phyloP scores from a whole-genome alignment of 2,797 vertebrate species.

The Sebastes baramenuke region DNA sequence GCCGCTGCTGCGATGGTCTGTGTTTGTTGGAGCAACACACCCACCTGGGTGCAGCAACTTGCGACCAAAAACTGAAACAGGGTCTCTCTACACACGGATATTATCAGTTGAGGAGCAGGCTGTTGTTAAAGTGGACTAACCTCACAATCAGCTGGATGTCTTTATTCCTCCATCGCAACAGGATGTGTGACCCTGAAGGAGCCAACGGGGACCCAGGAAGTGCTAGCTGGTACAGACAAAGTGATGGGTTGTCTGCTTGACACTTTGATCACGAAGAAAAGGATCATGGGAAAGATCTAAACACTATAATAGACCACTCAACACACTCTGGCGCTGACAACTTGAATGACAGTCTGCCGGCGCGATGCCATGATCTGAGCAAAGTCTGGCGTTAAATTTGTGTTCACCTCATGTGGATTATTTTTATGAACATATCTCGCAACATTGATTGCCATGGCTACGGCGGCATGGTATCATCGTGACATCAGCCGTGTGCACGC shows the following conservation, averaged over 20 bases:
- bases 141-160: conserved; percentile 24
- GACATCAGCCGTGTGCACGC: conserved; percentile 90
- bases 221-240: conserved; percentile 24
- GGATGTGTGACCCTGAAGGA: conserved; percentile 63
- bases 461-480: conserved; percentile 87
- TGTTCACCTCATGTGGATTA: conserved; percentile 63
- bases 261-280: conserved; percentile 29
- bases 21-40: conserved; percentile 67
- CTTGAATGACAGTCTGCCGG: conserved; percentile 7
- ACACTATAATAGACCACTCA: conserved; percentile 4
- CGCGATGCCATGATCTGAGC: conserved; percentile 6
- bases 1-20: conserved; percentile 41
- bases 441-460: conserved; percentile 70
- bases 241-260: conserved; percentile 22
- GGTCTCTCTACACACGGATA: conserved; percentile 3
- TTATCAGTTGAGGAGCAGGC: neutral
- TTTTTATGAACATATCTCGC: conserved; percentile 36
- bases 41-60: conserved; percentile 52
- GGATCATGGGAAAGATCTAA: conserved; percentile 53
- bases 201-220: conserved; percentile 49
- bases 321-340: conserved; percentile 7
- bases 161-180: conserved; percentile 33
- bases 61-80: conserved; percentile 29
- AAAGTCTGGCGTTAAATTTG: conserved; percentile 3
- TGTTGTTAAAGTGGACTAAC: conserved; percentile 12